Percentiles rank a stretch among this genome's conserved stretches.
phyloP scores from a whole-genome alignment of 1,140 invertebrate genomes.

The Drosophila biarmipes region DNA sequence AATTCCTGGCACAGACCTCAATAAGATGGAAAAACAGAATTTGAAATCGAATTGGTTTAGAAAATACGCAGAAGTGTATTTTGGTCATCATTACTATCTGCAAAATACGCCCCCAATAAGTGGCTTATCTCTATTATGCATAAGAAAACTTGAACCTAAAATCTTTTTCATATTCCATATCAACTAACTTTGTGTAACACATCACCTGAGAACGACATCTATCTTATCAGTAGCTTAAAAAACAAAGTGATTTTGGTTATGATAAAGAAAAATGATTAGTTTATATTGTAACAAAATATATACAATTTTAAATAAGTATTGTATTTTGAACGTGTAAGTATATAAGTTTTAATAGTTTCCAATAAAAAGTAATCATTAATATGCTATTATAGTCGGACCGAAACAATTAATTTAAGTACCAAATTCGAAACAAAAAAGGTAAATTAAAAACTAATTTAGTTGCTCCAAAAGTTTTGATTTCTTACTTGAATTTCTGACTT shows the following conservation, averaged over 20 bases:
- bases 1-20: neutral
- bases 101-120: slow-evolving; percentile 2
- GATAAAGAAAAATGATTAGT: too few relatives aligned
- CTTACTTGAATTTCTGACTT: slow-evolving; percentile 60
- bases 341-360: too few relatives aligned
- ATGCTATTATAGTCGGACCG: too few relatives aligned
- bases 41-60: neutral
- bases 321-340: too few relatives aligned
- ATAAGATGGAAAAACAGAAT: neutral
- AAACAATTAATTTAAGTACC: too few relatives aligned
- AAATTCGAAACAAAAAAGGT: neutral
- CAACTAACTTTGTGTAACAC: neutral
- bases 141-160: neutral
- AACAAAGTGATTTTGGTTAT: too few relatives aligned
- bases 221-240: neutral
- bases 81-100: neutral
- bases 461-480: neutral
- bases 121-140: neutral
- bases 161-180: neutral
- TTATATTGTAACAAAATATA: too few relatives aligned
- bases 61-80: neutral
- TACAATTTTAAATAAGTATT: too few relatives aligned
- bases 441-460: neutral
- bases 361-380: too few relatives aligned
- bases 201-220: neutral